Base-by-base conservation (phyloP, 1,140 invertebrate species). In the Drosophila pachea region DNA sequence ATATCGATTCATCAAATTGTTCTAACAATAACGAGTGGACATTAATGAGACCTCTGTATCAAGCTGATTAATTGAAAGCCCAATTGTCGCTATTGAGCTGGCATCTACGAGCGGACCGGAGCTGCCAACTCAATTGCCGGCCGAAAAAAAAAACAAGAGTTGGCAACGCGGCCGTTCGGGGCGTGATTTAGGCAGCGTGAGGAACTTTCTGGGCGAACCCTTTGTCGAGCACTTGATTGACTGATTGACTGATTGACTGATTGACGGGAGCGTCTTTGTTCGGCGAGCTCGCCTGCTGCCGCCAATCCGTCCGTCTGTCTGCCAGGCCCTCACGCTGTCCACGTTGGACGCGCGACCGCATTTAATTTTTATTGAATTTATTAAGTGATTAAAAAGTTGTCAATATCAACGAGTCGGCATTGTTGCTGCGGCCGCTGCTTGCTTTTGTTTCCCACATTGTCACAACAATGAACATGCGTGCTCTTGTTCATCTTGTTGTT, bases 361-460 rank as follows among this genome's bases (percentile, higher is more conserved):
- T 88, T 88, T 88, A 88, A 88, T 88, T 88, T 88, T 83, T 69
- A 88, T 88, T 88, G 82, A 87, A 88, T 88, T 88, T 84, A 88
- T 88, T 88, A 88, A 88, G 86, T 88, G 86, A 88, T 88, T 88
- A 88, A 88, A 88, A 88, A 79, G 86, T 88, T 88, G 86, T 88
- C 86, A 83, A 88, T 88, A 86, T 78, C 82, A 88, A 76, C 75
- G 78, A 65, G 55, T 77, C 73, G 62, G 56, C 59, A 47, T 68
- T 68, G 70, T 75, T 68, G 68, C 43, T 56, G 42, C 32, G 36
- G 58, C 42, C 65, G 67, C 47, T 73, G 55, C 71, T 72, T 76
- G 76, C 62, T 73, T 84, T 84, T 76, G 78, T 79, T 83, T 78
- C 68, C 75, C 76, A 76, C 76, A 83, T 73, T 84, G 77, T 77